Evolutionary conservation across 2,113 vertebrate species (phyloP).

Genomic region (Pangasianodon hypophthalmus): DNA sequence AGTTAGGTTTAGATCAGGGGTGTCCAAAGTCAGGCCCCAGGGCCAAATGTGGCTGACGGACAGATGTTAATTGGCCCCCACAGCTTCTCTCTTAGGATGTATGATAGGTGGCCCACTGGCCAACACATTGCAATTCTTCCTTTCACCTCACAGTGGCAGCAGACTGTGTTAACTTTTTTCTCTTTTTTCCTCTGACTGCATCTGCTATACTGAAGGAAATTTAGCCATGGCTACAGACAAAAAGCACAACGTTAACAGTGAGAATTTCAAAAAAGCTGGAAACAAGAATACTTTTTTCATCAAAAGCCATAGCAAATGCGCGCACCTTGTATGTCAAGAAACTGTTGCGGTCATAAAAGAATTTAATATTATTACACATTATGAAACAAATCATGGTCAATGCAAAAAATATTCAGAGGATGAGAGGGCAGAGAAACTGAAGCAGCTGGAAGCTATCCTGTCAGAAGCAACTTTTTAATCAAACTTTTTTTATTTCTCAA

Average conservation of each 20-base stretch:
- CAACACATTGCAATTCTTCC: neutral
- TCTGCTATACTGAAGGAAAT: neutral
- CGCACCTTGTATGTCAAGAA: too few relatives aligned
- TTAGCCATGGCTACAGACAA: neutral
- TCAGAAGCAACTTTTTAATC: neutral
- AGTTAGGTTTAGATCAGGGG: neutral
- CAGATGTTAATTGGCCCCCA: neutral
- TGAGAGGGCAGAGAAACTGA: neutral
- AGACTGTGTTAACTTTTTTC: neutral
- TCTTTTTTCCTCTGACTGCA: neutral
- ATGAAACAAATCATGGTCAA: neutral
- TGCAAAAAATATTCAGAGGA: too few relatives aligned
- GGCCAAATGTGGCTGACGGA: neutral
- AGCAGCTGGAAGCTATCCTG: neutral
- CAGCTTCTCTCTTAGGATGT: neutral
- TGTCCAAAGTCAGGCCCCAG: neutral
- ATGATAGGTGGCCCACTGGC: neutral
- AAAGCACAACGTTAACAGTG: neutral
- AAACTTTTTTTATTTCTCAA: neutral
- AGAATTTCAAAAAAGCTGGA: neutral
- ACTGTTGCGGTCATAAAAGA: neutral
- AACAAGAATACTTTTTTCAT: neutral
- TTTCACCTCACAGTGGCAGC: neutral
- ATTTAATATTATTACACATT: neutral
- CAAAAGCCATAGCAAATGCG: neutral